Percentiles rank a stretch among this genome's conserved stretches.
Conservation (phyloP, 2,888 invertebrate species). For the Andrena marginata region DNA sequence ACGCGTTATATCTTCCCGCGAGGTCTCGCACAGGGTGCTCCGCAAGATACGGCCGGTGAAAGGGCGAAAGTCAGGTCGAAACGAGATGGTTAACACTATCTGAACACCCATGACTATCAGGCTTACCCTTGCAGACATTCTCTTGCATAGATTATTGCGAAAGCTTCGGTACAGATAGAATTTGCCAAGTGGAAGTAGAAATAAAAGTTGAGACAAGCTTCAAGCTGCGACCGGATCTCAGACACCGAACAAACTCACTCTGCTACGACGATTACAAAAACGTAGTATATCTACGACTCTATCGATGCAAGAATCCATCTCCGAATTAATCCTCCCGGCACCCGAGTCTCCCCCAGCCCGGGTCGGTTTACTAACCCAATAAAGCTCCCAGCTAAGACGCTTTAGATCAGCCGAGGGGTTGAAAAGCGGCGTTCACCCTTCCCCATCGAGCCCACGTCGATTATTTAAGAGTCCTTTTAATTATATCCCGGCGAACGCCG, state of each 20-base stretch:
- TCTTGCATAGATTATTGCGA: not conserved
- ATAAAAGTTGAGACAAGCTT: too few species aligned
- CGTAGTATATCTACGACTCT: not conserved
- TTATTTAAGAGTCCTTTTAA: constrained; percentile 59
- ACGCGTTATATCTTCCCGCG: not conserved
- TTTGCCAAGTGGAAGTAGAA: too few species aligned
- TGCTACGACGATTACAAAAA: not conserved
- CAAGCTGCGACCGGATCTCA: too few species aligned
- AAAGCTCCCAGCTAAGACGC: constrained; percentile 12
- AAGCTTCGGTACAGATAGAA: not conserved
- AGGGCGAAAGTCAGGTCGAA: constrained; percentile 6
- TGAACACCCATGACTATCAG: not conserved
- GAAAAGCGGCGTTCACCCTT: not conserved
- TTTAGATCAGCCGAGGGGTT: not conserved
- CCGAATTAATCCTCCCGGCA: not conserved
- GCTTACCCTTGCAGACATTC: not conserved
- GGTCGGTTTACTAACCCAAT: constrained; percentile 36
- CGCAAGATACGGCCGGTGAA: not conserved
- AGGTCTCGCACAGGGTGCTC: not conserved
- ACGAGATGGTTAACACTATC: not conserved
- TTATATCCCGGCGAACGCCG: constrained; percentile 38
- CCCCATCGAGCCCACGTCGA: constrained; percentile 16
- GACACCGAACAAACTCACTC: not conserved
- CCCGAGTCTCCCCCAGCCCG: not conserved
- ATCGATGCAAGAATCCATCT: not conserved